phyloP scores from a whole-genome alignment of 1,140 invertebrate species.

The Drosophila orena region DNA sequence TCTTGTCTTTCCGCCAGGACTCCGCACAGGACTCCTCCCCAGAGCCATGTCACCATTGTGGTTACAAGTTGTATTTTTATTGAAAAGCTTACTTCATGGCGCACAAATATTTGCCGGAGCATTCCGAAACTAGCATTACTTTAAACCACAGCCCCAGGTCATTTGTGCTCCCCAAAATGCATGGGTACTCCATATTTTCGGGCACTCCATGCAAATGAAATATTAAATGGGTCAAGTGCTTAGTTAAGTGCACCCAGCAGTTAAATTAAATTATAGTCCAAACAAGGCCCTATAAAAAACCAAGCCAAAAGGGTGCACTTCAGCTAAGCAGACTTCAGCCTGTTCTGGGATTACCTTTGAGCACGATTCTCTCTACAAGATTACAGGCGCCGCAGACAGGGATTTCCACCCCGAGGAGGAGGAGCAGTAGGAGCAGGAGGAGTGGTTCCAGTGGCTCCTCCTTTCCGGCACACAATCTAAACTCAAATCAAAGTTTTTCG shows the following conservation, averaged over 20 bases:
- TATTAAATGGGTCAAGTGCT: slow-evolving; percentile 33
- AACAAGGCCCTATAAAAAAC: slow-evolving; percentile 11
- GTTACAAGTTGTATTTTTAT: slow-evolving; percentile 57
- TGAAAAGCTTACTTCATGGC: slow-evolving; percentile 61
- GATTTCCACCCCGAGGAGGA: slow-evolving; percentile 10
- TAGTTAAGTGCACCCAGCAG: slow-evolving; percentile 16
- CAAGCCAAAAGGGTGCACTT: slow-evolving; percentile 16
- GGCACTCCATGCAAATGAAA: slow-evolving; percentile 17
- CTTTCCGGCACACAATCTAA: slow-evolving; percentile 32
- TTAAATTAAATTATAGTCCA: slow-evolving; percentile 11
- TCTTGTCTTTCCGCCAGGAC: slow-evolving; percentile 42
- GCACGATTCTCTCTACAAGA: slow-evolving; percentile 44
- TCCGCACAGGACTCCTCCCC: slow-evolving; percentile 10
- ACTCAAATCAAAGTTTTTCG: slow-evolving; percentile 72
- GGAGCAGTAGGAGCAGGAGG: too few species aligned
- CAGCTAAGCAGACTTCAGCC: slow-evolving; percentile 5
- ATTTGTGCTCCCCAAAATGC: slow-evolving; percentile 8
- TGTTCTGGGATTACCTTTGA: slow-evolving; percentile 31
- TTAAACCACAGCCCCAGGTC: slow-evolving; percentile 1
- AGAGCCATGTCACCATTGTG: slow-evolving; percentile 50
- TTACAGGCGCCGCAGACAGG: slow-evolving; percentile 26
- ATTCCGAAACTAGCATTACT: slow-evolving; percentile 28
- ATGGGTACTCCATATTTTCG: background rate
- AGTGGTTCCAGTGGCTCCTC: slow-evolving; percentile 6
- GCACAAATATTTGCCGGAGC: slow-evolving; percentile 44